Base-by-base conservation (phyloP, 2,888 invertebrate genomes). In the Sarcophaga variegata region DNA sequence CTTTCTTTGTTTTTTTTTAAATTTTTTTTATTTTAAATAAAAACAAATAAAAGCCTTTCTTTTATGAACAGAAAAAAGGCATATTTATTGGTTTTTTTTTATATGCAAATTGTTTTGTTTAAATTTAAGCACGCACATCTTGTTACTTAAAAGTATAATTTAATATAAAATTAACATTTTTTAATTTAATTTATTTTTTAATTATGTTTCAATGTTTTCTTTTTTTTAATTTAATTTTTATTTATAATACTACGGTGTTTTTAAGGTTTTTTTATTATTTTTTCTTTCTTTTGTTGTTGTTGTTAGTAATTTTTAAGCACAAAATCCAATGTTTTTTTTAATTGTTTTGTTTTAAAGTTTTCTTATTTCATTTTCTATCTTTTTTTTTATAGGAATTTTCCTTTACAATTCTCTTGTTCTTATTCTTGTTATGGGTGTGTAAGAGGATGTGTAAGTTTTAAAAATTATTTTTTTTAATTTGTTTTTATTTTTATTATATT, bases 151-250 rank as follows among this genome's bases (percentile, higher is more conserved):
- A 37, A 37, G 10, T 37, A 37, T 37, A 37, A 37, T 37, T 37
- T 54, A 62, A 83, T 85, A 83, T 87, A 86, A 88, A 88, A 88
- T 86, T 88, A 87, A 84, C 83, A 88, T 88, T 81, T 88, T 81
- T 86, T 76, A 27, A 25, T 67, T 66, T 64, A 45, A 87, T 88
- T 85, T 85, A 87, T 87, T 89, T 81, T 86, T 88, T 60, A 83
- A 83, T 54, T 49, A 80, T 85, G 76, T 81, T 69, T 86, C 79
- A 72, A 79, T 86, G 49, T 76, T 82, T 62, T 70, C 69, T 20
- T 82, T 78, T 71, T 62, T 77, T 72, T 74, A 69, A 37, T 27
- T 20, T 10, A 37, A 37, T 8, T 37, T 37, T 37, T 37, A 10
- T 81, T 63, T 59, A 60, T 78, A 62, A 81, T 66, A 37, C 37